Evolutionary conservation across 2,888 invertebrate species (phyloP).

Genomic region (Dioctria rufipes): DNA sequence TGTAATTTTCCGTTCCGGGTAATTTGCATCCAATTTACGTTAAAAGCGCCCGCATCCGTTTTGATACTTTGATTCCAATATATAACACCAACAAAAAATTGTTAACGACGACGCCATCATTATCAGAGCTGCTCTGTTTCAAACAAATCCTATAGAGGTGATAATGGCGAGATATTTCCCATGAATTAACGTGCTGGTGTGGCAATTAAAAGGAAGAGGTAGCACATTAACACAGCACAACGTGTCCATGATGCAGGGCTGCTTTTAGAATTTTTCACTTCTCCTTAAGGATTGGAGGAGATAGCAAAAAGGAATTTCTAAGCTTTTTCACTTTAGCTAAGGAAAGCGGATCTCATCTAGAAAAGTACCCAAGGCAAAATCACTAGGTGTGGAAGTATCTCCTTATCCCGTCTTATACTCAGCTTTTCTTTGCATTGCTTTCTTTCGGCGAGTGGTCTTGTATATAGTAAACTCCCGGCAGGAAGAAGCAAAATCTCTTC

Average conservation of each 20-base stretch:
- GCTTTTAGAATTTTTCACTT: not conserved
- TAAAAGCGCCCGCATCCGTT: not conserved
- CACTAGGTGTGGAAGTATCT: not conserved
- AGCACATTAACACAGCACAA: not conserved
- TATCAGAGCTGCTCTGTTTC: not conserved
- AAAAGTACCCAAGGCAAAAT: not conserved
- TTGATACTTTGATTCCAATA: conserved; percentile 4
- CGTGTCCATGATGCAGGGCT: not conserved
- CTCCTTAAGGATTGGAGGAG: not conserved
- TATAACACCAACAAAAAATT: not conserved
- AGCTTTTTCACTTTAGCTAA: not conserved
- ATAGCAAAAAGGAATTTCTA: not conserved
- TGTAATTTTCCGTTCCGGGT: not conserved
- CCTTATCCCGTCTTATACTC: not conserved
- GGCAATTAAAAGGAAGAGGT: conserved; percentile 21
- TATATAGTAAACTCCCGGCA: not conserved
- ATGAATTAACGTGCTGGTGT: not conserved
- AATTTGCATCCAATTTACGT: conserved; percentile 1
- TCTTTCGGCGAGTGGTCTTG: not conserved
- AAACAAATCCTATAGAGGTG: not conserved
- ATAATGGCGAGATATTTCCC: not conserved
- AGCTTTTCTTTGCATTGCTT: not conserved
- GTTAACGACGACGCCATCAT: not conserved
- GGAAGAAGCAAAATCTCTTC: conserved; percentile 3
- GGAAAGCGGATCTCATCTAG: not conserved